Base-by-base conservation (phyloP, 2,888 invertebrate species). In the Mellilla xanthometata region DNA sequence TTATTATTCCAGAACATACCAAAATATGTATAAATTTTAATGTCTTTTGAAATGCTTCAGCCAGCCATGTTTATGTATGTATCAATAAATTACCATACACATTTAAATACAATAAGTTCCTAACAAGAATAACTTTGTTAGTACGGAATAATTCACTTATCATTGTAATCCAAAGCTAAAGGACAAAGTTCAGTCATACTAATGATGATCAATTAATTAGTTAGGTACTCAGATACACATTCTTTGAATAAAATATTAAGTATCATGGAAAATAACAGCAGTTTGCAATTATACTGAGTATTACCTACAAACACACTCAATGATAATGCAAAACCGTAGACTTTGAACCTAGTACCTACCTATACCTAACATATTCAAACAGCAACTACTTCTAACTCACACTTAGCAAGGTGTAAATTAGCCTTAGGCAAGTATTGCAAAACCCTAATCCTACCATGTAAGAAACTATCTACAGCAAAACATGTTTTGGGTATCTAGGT, bases 121-220 rank as follows among this genome's bases (percentile, higher is more conserved):
- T 27, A 15, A 27, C 19, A 27, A 36, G n/a, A 31, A 33, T n/a
- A n/a, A n/a, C 27, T 28, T 24, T 45, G 39, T 39, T 35, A 4
- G 19, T 26, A 27, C 11, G 13, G 15, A 12, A 46, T 34, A 30
- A 31, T 46, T 28, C 19, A 30, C 31, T 35, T 22, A 35, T 46
- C 40, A 40, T 46, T 40, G 27, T 40, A 30, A 36, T 31, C 40
- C 11, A 28, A 39, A 15, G 32, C 44, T 24, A 28, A 34, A 27
- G 40, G 27, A 40, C 46, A 40, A 46, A 46, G 46, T 31, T 36
- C 46, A 40, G 29, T 32, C 22, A 7, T 10, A 8, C 26, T 33
- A 33, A 24, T 40, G 19, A 27, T 40, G 26, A 19, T 24, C 23
- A 32, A 3, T 7, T 40, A 19, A 19, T 24, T 28, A 36, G 7